Conservation (phyloP, 2,113 vertebrate genomes). For the Acinonyx jubatus region DNA sequence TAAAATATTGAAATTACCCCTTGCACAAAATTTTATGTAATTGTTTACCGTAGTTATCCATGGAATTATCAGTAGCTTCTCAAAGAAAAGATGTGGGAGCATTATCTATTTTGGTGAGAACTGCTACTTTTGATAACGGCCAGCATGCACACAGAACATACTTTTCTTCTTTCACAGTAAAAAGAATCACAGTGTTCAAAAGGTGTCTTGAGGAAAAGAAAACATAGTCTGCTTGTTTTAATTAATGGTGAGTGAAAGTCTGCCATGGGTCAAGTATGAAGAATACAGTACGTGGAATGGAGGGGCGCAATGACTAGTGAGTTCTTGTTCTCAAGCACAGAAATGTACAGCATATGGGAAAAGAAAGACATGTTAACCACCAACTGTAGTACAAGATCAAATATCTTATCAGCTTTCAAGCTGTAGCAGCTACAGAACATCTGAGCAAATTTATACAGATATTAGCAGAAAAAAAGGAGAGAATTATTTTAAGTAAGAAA, state of each 20-base stretch:
- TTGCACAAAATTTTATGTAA: not conserved
- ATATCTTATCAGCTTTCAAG: not conserved
- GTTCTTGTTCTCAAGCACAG: not conserved
- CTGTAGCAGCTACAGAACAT: not conserved
- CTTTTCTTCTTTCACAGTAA: slow-evolving; percentile 17
- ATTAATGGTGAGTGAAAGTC: not conserved
- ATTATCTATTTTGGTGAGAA: slow-evolving; percentile 34
- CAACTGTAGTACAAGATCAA: not conserved
- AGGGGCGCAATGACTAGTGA: not conserved
- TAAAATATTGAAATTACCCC: not conserved
- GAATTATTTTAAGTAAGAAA: not conserved
- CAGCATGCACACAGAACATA: not conserved
- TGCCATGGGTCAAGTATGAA: not conserved
- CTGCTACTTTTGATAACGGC: not conserved
- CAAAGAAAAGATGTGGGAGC: not conserved
- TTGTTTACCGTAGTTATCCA: slow-evolving; percentile 17
- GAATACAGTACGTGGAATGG: not conserved
- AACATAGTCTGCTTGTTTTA: not conserved
- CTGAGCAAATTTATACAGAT: not conserved
- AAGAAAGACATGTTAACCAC: not conserved
- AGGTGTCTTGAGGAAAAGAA: not conserved
- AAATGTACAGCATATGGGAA: not conserved
- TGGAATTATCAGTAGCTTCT: slow-evolving; percentile 42
- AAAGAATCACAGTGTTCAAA: not conserved
- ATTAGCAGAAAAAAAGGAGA: not conserved